Evolutionary conservation across 2,797 vertebrate species (phyloP), one percentile per base, ranked within the genome.

Genomic region (Poecilia wingei): DNA sequence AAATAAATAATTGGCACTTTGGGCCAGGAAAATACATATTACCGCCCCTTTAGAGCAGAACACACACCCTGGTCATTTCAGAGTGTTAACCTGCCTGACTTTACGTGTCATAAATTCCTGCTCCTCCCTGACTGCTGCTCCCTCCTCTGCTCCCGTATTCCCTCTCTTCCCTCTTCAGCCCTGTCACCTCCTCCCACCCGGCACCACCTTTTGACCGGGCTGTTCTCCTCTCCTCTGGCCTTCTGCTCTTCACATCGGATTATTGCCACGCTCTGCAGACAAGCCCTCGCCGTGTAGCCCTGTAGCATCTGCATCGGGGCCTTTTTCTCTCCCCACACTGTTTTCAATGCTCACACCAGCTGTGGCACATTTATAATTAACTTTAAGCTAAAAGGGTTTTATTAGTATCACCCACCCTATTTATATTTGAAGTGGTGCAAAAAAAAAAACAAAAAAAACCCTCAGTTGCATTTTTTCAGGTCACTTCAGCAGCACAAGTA

Each of bases 21-120:
- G 49, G 22, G 49, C 20, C 7, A 51, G 6, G 6, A 51, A 51
- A 51, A 51, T 51, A 8, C 6, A 22, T 22, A 8, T 51, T 53
- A 9, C 49, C 7, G 1, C 20, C 49, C 1, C 1, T 51, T 51
- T 39, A 68, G 4, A 68, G 10, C 33, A 39, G 33, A 22, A 28
- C 36, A 36, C 59, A 36, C 22, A 66, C 8, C 36, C 18, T 22
- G 20, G 22, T 68, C 22, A 22, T 41, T 78, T 49, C 71, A 33
- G 85, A 75, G 84, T 79, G 79, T 82, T 45, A 81, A 83, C 71
- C 39, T 46, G 46, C 57, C 36, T 33, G 59, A 69, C 55, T 84
- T 76, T 41, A 46, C 68, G 77, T 83, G 82, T 83, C 79, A 78
- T 20, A 77, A 61, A 68, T 33, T 68, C 74, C 49, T 57, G 76